These are phyloP conservation scores for Palythoa grandis DNA, from an alignment of 92 coral and sea anemone genomes.

Conservation along the genomic window DNA sequence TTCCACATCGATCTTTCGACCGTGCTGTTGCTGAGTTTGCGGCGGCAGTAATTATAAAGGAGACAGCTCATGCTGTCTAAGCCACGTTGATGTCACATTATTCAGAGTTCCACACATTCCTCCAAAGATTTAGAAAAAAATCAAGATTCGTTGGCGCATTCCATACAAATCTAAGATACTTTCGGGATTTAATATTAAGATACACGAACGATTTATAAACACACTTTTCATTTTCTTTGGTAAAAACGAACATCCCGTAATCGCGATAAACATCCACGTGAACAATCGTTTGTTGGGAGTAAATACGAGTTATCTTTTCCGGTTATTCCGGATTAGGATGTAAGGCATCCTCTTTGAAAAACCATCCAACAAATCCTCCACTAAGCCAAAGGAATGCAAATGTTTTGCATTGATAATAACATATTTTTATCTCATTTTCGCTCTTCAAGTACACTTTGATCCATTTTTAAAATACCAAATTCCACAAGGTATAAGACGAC, in stretches of 20 bases:
- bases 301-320: neutral
- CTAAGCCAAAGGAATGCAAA: neutral
- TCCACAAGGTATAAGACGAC: neutral
- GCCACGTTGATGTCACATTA: neutral
- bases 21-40: neutral
- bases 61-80: neutral
- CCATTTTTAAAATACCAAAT: neutral
- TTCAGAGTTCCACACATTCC: neutral
- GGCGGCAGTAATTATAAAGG: neutral
- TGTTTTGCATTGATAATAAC: neutral
- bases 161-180: slow-evolving; percentile 9
- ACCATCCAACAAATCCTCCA: neutral
- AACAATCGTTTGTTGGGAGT: neutral
- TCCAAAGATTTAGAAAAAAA: neutral
- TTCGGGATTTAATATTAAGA: neutral
- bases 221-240: neutral
- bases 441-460: neutral
- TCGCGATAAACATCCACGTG: neutral
- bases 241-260: neutral
- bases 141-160: neutral
- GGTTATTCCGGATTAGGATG: neutral
- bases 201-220: neutral
- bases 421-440: neutral
- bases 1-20: neutral
- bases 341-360: neutral